Evolutionary conservation across 2,113 vertebrate genomes (phyloP), one percentile per base, ranked within the genome.

Genomic region (Pteronura brasiliensis): DNA sequence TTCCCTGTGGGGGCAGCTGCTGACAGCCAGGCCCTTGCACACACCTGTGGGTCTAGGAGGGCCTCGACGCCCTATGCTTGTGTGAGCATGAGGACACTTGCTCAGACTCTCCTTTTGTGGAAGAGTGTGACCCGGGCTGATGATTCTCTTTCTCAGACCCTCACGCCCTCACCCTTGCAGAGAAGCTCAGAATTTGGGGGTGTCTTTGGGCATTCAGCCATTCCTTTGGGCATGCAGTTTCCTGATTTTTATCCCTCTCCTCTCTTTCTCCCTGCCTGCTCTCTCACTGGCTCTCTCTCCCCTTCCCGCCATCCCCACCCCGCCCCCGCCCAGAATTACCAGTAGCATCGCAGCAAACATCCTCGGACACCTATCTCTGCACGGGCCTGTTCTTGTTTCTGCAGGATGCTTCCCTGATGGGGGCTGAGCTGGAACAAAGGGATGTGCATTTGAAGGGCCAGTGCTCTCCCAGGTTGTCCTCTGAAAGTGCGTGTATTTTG

Each of bases 61-160:
- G 1, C 3, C 0, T 12, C 36, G 6, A 9, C 23, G 4, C 27
- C 13, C n/a, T 17, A 0, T 4, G 59, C 39, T 25, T 23, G 0
- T 3, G 3, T 12, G 77, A 4, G 76, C 39, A 2, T 18, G 11
- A n/a, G 10, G 34, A 39, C n/a, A 12, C 69, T 39, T 23, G n/a
- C 69, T 23, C 9, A 1, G 36, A 23, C 69, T 6, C 69, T 71
- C 8, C 2, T n/a, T 20, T 69, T 36, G 25, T 13, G 42, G 57
- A n/a, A 20, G 17, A n/a, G 20, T 17, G 12, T 23, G 67, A 27
- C 27, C 14, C 2, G 0, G 55, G 61, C 15, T 27, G 72, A n/a
- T 23, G 63, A 23, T 25, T 44, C 18, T 0, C 14, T 71, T 57
- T 67, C 82, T 52, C 17, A 29, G 34, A 23, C 20, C 61, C 5